phyloP scores from a whole-genome alignment of 2,888 invertebrate genomes.

The Epinotia demarniana region DNA sequence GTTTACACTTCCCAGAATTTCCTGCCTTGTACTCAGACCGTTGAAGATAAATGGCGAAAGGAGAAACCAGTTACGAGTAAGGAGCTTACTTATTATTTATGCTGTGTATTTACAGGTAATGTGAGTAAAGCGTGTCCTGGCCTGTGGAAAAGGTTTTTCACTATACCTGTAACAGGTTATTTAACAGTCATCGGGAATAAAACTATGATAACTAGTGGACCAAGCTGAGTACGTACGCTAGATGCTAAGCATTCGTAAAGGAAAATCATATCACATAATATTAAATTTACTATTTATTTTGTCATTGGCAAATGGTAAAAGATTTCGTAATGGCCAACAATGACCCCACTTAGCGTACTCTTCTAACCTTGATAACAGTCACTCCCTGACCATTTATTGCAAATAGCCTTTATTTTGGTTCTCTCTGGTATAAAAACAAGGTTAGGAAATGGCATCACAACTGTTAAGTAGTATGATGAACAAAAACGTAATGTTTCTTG shows the following conservation, averaged over 20 bases:
- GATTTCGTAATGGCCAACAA: constrained; percentile 13
- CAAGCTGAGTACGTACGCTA: background rate
- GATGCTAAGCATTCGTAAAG: background rate
- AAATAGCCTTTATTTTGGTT: constrained; percentile 18
- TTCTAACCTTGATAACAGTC: constrained; percentile 8
- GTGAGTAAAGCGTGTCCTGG: too few species aligned
- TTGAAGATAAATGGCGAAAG: constrained; percentile 43
- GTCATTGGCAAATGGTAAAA: constrained; percentile 10
- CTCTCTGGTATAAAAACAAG: constrained; percentile 22
- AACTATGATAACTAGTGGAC: background rate
- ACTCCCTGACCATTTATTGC: constrained; percentile 6
- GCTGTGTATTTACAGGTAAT: background rate
- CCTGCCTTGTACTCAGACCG: constrained; percentile 40
- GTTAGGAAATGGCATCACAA: constrained; percentile 29
- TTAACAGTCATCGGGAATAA: background rate
- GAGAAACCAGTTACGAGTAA: constrained; percentile 25
- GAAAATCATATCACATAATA: background rate
- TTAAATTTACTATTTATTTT: constrained; percentile 3
- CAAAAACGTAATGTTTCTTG: constrained; percentile 20
- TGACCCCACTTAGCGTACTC: constrained; percentile 15
- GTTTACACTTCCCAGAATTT: constrained; percentile 60
- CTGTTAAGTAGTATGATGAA: constrained; percentile 17
- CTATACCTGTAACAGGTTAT: background rate
- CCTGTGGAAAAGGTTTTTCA: too few species aligned
- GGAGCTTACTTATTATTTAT: constrained; percentile 1